Conservation (phyloP, 2,888 invertebrate genomes). For the Epiblema foenella region DNA sequence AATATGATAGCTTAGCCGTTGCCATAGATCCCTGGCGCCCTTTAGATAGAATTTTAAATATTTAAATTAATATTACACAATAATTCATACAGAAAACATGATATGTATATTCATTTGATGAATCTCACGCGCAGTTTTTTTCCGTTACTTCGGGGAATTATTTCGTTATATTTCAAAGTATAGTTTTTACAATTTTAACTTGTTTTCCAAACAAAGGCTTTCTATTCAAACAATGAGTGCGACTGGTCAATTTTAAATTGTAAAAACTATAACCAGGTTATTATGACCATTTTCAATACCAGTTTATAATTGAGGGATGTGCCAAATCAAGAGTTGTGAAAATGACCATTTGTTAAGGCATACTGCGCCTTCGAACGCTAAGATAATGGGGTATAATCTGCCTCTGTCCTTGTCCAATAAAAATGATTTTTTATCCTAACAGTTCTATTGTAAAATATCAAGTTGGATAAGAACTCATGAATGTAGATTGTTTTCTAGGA, state of each 20-base stretch:
- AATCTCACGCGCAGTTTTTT: too few species aligned
- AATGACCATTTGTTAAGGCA: constrained; percentile 41
- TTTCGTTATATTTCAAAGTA: neutral
- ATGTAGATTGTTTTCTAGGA: neutral
- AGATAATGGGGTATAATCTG: neutral
- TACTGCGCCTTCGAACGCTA: constrained; percentile 21
- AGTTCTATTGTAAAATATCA: neutral
- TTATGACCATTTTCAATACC: constrained; percentile 11
- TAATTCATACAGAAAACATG: neutral
- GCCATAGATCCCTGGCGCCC: constrained; percentile 22
- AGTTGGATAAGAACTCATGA: neutral
- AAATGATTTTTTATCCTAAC: neutral
- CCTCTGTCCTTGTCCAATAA: neutral
- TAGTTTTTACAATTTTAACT: too few species aligned
- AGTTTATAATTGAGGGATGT: neutral
- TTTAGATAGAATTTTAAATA: constrained; percentile 40
- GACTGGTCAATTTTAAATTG: too few species aligned
- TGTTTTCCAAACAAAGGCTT: too few species aligned
- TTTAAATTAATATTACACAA: constrained; percentile 24
- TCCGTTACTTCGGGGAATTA: neutral
- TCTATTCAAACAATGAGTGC: too few species aligned
- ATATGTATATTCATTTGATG: too few species aligned
- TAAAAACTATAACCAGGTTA: neutral
- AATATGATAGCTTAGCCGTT: constrained; percentile 18
- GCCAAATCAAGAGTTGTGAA: constrained; percentile 43